Percentiles rank a stretch among this genome's conserved stretches.
Evolutionary conservation across 2,113 vertebrate species (phyloP).

Genomic region (Dasyornis broadbenti): DNA sequence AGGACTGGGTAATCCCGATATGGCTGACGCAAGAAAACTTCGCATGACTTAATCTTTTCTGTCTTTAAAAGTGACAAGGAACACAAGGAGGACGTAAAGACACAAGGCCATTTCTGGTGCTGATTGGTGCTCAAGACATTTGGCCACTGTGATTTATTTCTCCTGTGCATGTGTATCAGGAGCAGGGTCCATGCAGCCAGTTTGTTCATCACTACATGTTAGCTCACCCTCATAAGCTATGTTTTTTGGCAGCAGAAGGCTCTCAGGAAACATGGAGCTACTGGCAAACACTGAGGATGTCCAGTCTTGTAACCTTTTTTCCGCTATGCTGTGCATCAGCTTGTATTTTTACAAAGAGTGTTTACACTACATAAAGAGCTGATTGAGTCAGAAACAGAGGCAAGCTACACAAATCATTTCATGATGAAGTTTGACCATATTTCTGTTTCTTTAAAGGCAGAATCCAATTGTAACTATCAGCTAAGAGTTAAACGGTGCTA

Average conservation of each 20-base stretch:
- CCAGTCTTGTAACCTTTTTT: background rate
- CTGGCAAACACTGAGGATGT: background rate
- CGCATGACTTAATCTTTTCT: background rate
- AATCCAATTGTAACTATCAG: background rate
- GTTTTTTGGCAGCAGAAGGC: background rate
- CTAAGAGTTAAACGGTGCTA: background rate
- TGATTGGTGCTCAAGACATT: background rate
- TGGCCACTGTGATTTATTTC: background rate
- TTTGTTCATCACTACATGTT: background rate
- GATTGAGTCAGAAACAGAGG: background rate
- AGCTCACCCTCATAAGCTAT: background rate
- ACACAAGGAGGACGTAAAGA: background rate
- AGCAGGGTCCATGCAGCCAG: background rate
- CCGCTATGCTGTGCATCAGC: background rate
- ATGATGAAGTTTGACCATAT: background rate
- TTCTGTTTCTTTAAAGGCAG: background rate
- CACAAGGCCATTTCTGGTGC: background rate
- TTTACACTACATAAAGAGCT: background rate
- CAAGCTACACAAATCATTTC: background rate
- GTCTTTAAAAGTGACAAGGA: background rate
- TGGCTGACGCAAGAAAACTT: background rate
- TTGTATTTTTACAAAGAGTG: background rate
- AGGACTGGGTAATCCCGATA: background rate
- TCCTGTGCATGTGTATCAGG: background rate
- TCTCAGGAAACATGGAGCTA: background rate